phyloP scores from a whole-genome alignment of 2,797 vertebrate genomes.

The Pseudomugil gertrudae region DNA sequence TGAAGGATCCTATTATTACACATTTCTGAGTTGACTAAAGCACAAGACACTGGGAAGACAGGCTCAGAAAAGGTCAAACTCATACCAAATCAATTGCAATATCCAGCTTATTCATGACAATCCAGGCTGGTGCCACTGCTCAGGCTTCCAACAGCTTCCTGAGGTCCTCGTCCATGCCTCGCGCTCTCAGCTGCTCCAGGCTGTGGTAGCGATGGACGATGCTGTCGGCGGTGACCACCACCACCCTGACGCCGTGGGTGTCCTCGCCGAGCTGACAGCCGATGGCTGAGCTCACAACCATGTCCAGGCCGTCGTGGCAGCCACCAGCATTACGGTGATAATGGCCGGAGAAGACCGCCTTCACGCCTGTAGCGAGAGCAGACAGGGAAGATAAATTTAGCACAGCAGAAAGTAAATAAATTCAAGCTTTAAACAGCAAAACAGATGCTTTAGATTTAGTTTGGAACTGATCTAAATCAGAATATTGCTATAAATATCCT shows the following conservation, averaged over 20 bases:
- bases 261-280: slow-evolving; percentile 95
- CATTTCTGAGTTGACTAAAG: not conserved
- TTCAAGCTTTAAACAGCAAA: not conserved
- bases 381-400: not conserved
- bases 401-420: not conserved
- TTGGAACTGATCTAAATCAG: not conserved
- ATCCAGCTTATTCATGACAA: not conserved
- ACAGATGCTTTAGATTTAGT: not conserved
- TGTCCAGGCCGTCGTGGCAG: slow-evolving; percentile 85
- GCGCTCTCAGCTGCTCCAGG: slow-evolving; percentile 83
- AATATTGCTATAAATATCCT: not conserved
- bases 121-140: slow-evolving; percentile 1
- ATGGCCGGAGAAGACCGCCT: slow-evolving; percentile 94
- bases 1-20: not conserved
- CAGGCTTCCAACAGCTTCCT: slow-evolving; percentile 76
- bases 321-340: slow-evolving; percentile 94
- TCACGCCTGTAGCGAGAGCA: slow-evolving; percentile 83
- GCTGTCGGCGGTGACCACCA: slow-evolving; percentile 86
- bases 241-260: slow-evolving; percentile 88
- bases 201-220: slow-evolving; percentile 90
- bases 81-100: slow-evolving; percentile 2
- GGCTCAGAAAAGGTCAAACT: slow-evolving; percentile 5
- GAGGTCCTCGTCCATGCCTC: slow-evolving; percentile 86
- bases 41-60: slow-evolving; percentile 5
- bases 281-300: slow-evolving; percentile 96